Evolutionary conservation across 2,888 invertebrate genomes (phyloP), one percentile per base, ranked within the genome.

Genomic region (Callyntrura sp.): DNA sequence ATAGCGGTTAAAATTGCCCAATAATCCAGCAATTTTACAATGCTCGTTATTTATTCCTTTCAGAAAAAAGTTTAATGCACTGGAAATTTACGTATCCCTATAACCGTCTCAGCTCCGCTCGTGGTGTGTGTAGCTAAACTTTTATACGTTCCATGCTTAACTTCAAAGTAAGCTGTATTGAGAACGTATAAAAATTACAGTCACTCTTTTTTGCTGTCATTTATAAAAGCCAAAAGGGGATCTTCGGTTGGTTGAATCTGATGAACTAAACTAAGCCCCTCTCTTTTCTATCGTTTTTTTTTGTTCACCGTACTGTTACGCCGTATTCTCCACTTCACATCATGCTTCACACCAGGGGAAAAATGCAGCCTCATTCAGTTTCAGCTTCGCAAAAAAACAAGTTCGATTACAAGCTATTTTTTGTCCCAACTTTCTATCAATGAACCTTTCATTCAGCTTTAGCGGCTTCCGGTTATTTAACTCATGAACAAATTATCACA

Each of bases 401-500:
- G 89, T 89, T 89, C 89, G 89, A 89, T 89, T 85, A 89, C 85
- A 65, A 68, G 76, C 85, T 68, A 78, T 88, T 88, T 88, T 88
- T 88, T 88, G 88, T 88, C 83, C 70, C 88, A 78, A 57, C 45
- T 89, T 89, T 85, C 85, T 85, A 78, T 89, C 85, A 85, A 85
- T 89, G 85, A 85, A 85, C 62, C 85, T 82, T 88, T 83, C 83
- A 88, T 88, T 79, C 87, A 82, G 88, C 88, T 88, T 84, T 89
- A 85, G 84, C 84, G 89, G 89, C 89, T 89, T 89, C 89, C 89
- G 89, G 89, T 89, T 89, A 81, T 85, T 89, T 89, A 89, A 85
- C 89, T 85, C 89, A 85, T 89, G 85, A 89, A 89, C 89, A 89
- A 89, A 89, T 89, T 89, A 89, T 89, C 84, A 89, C 89, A 89